Percentiles rank a stretch among this genome's conserved stretches.
phyloP scores from a whole-genome alignment of 2,113 vertebrate genomes.

The Chionodraco myersi region DNA sequence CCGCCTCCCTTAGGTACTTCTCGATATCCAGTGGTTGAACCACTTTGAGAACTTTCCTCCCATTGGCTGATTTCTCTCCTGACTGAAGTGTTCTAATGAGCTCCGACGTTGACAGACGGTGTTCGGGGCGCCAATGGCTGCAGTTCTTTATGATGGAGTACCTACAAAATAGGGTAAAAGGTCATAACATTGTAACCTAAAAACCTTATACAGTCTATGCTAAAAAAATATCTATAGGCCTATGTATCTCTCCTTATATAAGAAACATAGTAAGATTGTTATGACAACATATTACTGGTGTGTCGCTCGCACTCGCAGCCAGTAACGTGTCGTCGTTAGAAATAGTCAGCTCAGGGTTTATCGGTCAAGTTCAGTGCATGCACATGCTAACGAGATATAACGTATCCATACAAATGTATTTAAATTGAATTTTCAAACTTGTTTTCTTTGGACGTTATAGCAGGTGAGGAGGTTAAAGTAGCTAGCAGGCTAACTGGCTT shows the following conservation, averaged over 20 bases:
- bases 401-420: no score
- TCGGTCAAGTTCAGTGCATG: background rate
- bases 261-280: background rate
- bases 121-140: constrained; percentile 84
- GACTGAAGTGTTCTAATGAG: constrained; percentile 77
- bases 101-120: constrained; percentile 73
- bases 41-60: constrained; percentile 82
- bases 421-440: no score
- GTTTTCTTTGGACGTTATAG: no score
- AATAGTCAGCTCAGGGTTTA: background rate
- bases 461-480: no score
- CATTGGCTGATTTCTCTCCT: constrained; percentile 81
- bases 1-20: constrained; percentile 81
- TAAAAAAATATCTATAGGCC: no score
- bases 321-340: background rate
- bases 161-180: constrained; percentile 67
- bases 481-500: no score
- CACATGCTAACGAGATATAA: background rate
- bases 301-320: no score
- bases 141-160: constrained; percentile 88
- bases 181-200: no score
- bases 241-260: background rate
- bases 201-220: no score
- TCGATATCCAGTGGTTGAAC: constrained; percentile 78
- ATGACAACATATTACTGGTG: background rate